phyloP scores from a whole-genome alignment of 2,888 invertebrate species.

The Mycalesis mineus region DNA sequence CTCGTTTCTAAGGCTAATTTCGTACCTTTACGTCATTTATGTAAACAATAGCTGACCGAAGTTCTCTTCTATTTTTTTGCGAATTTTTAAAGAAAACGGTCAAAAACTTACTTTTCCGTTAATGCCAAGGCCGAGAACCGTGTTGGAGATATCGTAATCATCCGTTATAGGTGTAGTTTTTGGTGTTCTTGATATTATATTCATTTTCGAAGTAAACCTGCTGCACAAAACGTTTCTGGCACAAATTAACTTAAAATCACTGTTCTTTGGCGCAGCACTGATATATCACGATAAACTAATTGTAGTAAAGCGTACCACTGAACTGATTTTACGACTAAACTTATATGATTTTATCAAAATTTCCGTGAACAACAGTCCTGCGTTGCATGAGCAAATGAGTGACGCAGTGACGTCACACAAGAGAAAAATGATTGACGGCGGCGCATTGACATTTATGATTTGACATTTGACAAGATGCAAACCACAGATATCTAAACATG shows the following conservation, averaged over 20 bases:
- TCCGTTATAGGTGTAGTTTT: constrained; percentile 91
- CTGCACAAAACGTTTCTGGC: constrained; percentile 20
- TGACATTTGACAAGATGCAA: no score
- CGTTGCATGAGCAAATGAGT: constrained; percentile 2
- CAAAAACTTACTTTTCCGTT: constrained; percentile 88
- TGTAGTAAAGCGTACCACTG: neutral
- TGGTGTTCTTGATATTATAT: constrained; percentile 69
- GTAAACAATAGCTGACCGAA: constrained; percentile 37
- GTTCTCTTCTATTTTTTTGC: neutral
- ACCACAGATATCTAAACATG: no score
- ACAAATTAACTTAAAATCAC: constrained; percentile 22
- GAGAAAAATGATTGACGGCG: neutral
- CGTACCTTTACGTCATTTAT: constrained; percentile 40
- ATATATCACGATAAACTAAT: neutral
- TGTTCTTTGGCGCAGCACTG: constrained; percentile 3
- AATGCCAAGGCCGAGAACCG: constrained; percentile 96
- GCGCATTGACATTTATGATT: no score
- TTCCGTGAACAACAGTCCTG: constrained; percentile 17
- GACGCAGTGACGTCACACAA: neutral
- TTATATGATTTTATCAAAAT: constrained; percentile 20
- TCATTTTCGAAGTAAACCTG: constrained; percentile 45
- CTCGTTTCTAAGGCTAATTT: constrained; percentile 34
- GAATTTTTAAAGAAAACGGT: constrained; percentile 7
- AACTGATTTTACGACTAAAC: neutral
- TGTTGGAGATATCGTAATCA: constrained; percentile 94